These are phyloP conservation scores for Gnathonemus echidnorhynchus DNA, from an alignment of 2,113 vertebrate genomes.

Conservation along the genomic window DNA sequence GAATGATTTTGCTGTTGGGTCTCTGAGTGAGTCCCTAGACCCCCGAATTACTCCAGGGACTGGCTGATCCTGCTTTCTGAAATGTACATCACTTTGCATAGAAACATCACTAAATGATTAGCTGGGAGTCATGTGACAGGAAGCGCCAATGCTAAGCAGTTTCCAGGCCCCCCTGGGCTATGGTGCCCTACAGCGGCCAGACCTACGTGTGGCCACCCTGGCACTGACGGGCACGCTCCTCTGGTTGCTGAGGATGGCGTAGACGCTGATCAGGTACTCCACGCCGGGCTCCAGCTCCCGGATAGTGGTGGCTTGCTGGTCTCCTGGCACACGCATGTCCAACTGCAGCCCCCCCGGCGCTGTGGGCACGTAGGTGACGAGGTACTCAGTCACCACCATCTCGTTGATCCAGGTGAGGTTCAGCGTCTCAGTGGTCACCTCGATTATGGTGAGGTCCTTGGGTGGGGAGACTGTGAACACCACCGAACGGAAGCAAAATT, in stretches of 20 bases:
- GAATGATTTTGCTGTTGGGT: background rate
- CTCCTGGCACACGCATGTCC: conserved; percentile 79
- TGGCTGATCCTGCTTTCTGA: background rate
- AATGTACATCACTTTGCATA: background rate
- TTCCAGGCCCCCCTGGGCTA: conserved; percentile 58
- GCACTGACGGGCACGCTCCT: conserved; percentile 89
- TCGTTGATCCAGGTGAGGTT: conserved; percentile 90
- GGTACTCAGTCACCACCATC: conserved; percentile 80
- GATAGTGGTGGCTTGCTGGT: conserved; percentile 75
- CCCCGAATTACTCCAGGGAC: background rate
- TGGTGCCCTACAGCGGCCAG: conserved; percentile 64
- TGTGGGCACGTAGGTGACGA: conserved; percentile 80
- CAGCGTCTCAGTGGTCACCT: conserved; percentile 79
- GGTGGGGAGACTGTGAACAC: conserved; percentile 77
- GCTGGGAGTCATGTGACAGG: background rate
- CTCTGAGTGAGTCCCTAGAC: background rate
- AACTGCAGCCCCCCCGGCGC: conserved; percentile 77
- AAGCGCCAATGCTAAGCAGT: background rate
- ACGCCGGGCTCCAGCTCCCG: conserved; percentile 85
- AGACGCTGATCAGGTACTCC: conserved; percentile 91
- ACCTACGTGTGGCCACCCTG: conserved; percentile 83
- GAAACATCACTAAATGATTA: background rate
- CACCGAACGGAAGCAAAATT: background rate
- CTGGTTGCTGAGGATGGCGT: conserved; percentile 86
- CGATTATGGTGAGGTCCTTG: conserved; percentile 76